Evolutionary conservation across 2,113 vertebrate genomes (phyloP).

Genomic region (Abramis brama): DNA sequence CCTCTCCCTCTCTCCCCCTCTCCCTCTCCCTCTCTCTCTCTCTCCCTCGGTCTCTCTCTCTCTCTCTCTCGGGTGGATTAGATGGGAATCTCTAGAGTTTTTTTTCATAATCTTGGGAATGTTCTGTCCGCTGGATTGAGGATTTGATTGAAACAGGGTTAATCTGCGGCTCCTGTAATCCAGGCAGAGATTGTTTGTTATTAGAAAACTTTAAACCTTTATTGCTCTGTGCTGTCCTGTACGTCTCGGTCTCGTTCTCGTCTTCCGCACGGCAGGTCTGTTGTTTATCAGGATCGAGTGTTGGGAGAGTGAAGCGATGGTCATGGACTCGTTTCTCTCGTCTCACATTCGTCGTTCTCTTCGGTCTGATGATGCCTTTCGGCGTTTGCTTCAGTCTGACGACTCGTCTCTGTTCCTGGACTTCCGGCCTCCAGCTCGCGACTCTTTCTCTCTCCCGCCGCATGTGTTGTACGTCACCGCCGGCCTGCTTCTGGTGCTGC

Average conservation of each 20-base stretch:
- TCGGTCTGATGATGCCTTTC: constrained; percentile 68
- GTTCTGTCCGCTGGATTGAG: background rate
- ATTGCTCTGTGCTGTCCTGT: constrained; percentile 32
- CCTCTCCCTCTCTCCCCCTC: background rate
- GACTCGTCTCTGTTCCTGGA: constrained; percentile 72
- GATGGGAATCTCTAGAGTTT: background rate
- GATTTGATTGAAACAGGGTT: background rate
- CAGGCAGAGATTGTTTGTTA: background rate
- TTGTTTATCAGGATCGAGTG: background rate
- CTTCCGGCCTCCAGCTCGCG: constrained; percentile 69
- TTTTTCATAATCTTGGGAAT: background rate
- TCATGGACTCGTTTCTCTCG: background rate
- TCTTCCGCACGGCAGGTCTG: background rate
- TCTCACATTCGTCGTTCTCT: constrained; percentile 60
- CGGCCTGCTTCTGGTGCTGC: constrained; percentile 77
- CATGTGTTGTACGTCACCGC: constrained; percentile 74
- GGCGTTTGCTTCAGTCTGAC: constrained; percentile 67
- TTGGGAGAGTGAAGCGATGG: background rate
- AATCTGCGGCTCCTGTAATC: background rate
- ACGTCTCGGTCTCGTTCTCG: background rate
- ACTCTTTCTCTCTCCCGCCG: constrained; percentile 60
- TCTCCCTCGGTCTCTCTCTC: too few species aligned
- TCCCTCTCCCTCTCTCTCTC: too few species aligned
- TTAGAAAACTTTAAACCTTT: too few species aligned
- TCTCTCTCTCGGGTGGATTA: background rate